Evolutionary conservation across 2,797 vertebrate genomes (phyloP).

Genomic region (Ctenosaura bakeri): DNA sequence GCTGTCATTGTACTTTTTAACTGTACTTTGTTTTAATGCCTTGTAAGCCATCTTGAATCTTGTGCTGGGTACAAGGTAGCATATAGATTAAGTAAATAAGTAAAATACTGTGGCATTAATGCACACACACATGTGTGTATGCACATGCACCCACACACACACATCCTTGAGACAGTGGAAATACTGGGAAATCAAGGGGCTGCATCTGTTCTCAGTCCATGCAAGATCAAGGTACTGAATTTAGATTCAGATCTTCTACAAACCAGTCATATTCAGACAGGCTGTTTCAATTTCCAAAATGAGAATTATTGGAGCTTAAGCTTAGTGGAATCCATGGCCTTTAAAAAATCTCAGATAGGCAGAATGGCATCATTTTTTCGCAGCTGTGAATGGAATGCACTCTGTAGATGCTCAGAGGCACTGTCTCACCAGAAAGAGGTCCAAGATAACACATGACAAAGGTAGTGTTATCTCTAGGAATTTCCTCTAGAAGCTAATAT

Average conservation of each 20-base stretch:
- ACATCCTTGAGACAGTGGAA: not conserved
- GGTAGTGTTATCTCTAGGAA: not conserved
- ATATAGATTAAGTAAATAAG: too few species aligned
- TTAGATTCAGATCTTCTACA: not conserved
- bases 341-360: not conserved
- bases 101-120: not conserved
- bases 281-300: slow-evolving; percentile 6
- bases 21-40: too few species aligned
- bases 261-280: not conserved
- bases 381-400: not conserved
- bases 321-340: not conserved
- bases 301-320: not conserved
- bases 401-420: not conserved
- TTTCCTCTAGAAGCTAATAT: not conserved
- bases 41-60: too few species aligned
- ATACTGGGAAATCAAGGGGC: not conserved
- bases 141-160: too few species aligned
- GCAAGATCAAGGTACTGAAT: not conserved
- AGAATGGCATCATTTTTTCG: not conserved
- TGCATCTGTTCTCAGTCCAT: not conserved
- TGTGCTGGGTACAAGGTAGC: too few species aligned
- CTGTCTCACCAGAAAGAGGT: too few species aligned
- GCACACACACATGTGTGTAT: too few species aligned
- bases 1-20: not conserved
- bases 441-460: not conserved